A percentile compares a stretch with the other conserved stretches of the same genome.
These are phyloP conservation scores for Philereme vetulata DNA, from an alignment of 2,888 invertebrate species.

Conservation along the genomic window DNA sequence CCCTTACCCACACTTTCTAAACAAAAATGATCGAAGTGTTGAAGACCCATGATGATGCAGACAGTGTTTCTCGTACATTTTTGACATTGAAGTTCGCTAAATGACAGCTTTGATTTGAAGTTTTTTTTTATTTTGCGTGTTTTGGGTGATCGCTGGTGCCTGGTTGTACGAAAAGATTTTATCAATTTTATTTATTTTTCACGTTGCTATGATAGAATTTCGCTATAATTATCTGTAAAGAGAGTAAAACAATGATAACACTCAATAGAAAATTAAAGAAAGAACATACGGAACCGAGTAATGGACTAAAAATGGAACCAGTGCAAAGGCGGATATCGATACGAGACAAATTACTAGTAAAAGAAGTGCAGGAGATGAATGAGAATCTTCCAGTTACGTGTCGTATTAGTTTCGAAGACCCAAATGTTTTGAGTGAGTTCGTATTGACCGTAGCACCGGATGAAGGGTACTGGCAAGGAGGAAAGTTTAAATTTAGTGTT, in stretches of 20 bases:
- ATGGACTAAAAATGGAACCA: conserved; percentile 66
- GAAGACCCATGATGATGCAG: no score
- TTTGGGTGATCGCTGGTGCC: no score
- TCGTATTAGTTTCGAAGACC: conserved; percentile 91
- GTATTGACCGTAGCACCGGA: conserved; percentile 90
- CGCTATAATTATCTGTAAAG: conserved; percentile 34
- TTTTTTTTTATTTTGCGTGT: no score
- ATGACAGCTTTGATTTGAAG: no score
- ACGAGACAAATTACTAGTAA: conserved; percentile 90
- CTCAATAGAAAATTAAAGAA: conserved; percentile 89
- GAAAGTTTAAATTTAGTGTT: conserved; percentile 93
- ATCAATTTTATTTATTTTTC: conserved; percentile 30
- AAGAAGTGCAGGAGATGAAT: conserved; percentile 94
- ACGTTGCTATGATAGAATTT: conserved; percentile 51
- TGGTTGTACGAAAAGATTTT: conserved; percentile 4
- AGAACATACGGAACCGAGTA: conserved; percentile 76
- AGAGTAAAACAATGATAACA: conserved; percentile 85
- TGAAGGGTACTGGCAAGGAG: conserved; percentile 95
- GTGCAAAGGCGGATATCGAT: conserved; percentile 86
- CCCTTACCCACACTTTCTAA: no score
- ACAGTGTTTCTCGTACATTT: no score
- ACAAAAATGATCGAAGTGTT: no score
- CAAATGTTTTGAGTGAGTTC: conserved; percentile 92
- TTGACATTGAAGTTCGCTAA: no score
- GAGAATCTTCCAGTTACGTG: conserved; percentile 92